A percentile compares a stretch with the other conserved stretches of the same genome.
Conservation (phyloP, 2,113 vertebrate genomes). For the Spilogale gracilis region DNA sequence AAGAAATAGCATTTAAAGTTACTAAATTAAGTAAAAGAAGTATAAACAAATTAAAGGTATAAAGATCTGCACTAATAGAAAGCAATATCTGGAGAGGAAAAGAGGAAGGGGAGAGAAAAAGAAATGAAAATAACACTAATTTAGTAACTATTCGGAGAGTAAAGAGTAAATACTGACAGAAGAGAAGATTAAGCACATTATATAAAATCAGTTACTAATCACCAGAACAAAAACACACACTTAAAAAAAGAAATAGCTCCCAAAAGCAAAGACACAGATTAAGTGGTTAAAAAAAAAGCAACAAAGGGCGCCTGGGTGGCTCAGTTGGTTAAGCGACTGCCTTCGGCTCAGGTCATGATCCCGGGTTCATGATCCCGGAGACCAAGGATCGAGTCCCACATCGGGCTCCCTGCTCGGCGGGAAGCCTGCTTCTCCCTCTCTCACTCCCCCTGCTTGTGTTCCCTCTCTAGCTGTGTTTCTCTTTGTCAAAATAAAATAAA, state of each 20-base stretch:
- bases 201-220: background rate
- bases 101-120: background rate
- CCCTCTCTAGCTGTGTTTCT: too few species aligned
- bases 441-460: too few species aligned
- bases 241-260: background rate
- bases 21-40: conserved; percentile 27
- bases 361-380: too few species aligned
- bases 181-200: background rate
- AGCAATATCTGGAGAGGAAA: background rate
- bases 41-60: background rate
- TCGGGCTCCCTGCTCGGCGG: too few species aligned
- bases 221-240: background rate
- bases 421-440: too few species aligned
- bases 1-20: conserved; percentile 15
- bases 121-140: conserved; percentile 33
- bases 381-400: too few species aligned
- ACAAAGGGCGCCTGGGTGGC: too few species aligned
- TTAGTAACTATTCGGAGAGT: background rate
- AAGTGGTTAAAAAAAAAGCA: background rate
- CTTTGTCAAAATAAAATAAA: too few species aligned
- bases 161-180: background rate
- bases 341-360: too few species aligned
- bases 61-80: background rate
- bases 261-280: background rate
- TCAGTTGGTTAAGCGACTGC: too few species aligned